Evolutionary conservation across 2,113 vertebrate genomes (phyloP).

Genomic region (Dipodomys stephensi): DNA sequence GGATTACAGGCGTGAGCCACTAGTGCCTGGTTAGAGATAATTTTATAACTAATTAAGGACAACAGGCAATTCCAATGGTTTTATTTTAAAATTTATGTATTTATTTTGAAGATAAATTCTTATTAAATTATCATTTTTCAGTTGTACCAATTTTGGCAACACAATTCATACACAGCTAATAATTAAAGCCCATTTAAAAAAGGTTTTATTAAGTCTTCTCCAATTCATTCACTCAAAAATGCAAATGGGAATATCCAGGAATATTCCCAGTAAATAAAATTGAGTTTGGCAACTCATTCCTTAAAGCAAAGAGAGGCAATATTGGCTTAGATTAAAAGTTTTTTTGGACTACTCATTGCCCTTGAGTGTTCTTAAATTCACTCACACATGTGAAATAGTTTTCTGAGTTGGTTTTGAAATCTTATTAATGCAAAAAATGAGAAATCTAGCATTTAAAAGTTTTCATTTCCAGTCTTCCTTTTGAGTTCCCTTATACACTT

Average conservation of each 20-base stretch:
- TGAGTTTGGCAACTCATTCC: conserved; percentile 14
- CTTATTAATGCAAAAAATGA: not conserved
- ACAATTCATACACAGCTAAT: not conserved
- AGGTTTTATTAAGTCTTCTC: conserved; percentile 53
- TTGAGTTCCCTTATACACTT: not conserved
- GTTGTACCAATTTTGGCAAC: conserved; percentile 48
- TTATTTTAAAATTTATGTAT: conserved; percentile 34
- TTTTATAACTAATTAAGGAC: conserved; percentile 34
- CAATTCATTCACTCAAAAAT: conserved; percentile 53
- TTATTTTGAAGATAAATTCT: conserved; percentile 53
- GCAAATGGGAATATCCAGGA: conserved; percentile 12
- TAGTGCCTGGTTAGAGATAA: not conserved
- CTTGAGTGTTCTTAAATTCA: conserved; percentile 3
- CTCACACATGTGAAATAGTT: not conserved
- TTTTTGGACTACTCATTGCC: not conserved
- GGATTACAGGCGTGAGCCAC: no score
- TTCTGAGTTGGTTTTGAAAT: not conserved
- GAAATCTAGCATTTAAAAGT: conserved; percentile 13
- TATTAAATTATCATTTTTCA: conserved; percentile 17
- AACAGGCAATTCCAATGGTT: conserved; percentile 18
- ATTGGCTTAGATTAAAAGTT: conserved; percentile 12
- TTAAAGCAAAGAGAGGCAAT: conserved; percentile 23
- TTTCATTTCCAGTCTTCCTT: conserved; percentile 16
- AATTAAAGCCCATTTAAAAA: conserved; percentile 47
- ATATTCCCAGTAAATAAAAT: conserved; percentile 46